These are phyloP conservation scores for Trypoxylus dichotomus DNA, from an alignment of 1,140 invertebrate species.

Conservation along the genomic window DNA sequence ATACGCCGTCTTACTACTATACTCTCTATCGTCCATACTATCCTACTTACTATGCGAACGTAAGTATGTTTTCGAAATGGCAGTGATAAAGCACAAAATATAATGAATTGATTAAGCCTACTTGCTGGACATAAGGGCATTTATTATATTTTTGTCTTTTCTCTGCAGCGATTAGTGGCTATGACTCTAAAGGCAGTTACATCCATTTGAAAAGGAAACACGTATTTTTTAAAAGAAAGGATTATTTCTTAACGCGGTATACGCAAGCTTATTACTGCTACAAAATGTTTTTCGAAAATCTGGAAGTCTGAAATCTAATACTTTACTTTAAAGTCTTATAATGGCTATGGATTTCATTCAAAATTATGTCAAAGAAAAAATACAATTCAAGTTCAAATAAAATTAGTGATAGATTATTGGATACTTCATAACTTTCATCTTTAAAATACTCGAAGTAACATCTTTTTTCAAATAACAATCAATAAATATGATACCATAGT, in stretches of 20 bases:
- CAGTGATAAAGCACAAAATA: slow-evolving; percentile 17
- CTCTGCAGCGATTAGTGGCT: slow-evolving; percentile 1
- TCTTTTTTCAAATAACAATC: no score
- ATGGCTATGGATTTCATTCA: no score
- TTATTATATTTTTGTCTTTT: slow-evolving; percentile 19
- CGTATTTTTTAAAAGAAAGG: slow-evolving; percentile 27
- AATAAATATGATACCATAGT: no score
- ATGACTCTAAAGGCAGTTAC: not conserved
- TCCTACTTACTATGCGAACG: slow-evolving; percentile 19
- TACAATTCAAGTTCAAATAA: no score
- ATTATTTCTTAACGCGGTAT: slow-evolving; percentile 9
- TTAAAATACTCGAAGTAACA: no score
- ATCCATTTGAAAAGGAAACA: slow-evolving; percentile 21
- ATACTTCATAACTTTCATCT: no score
- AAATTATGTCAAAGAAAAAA: no score
- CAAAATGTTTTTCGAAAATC: no score
- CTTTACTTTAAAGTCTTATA: no score
- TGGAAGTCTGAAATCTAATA: no score
- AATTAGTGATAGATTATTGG: no score
- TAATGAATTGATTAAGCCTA: not conserved
- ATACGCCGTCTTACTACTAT: slow-evolving; percentile 28
- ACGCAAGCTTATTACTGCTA: no score
- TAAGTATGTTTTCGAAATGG: slow-evolving; percentile 13
- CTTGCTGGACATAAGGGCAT: not conserved
- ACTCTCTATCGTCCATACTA: slow-evolving; percentile 26